Base-by-base conservation (phyloP, 2,113 vertebrate genomes). In the Tetrao urogallus region DNA sequence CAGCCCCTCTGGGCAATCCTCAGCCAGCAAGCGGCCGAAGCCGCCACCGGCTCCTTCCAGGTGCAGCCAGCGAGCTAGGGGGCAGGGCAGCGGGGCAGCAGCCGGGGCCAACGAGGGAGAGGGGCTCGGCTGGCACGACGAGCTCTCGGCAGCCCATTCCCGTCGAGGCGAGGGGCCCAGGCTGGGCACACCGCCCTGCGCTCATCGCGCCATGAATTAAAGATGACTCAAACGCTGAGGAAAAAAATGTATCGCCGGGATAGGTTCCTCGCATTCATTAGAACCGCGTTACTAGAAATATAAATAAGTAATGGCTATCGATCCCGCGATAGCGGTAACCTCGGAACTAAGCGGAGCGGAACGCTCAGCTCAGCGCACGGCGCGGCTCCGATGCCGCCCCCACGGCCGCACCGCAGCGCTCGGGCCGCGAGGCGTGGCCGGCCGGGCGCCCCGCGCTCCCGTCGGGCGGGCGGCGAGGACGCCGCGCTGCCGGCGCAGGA, bases 191-290 rank as follows among this genome's bases (percentile, higher is more conserved):
- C 28, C 56, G 16, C 27, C 52, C 25, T 54, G 52, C 8, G 52
- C 52, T 27, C 52, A 56, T 52, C 72, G 67, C 74, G 50, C 76
- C 78, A 89, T 92, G 83, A 96, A 96, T 94, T 95, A 90, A 94
- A 95, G 90, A 94, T 96, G 82, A 94, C 27, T 83, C 48, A 93
- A 90, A 91, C 24, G 76, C 89, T 80, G 79, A 63, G 88, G 77
- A 93, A 89, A 79, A 79, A 82, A 89, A 38, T 27, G 93, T 87
- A 92, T 91, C 42, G 13, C 73, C 45, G 47, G 92, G 91, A 90
- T 72, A 95, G 92, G 94, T 88, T 95, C 93, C 87, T 71, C 72
- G 93, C 96, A 90, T 95, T 96, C 90, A 96, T 97, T 96, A 97
- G 83, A 96, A 93, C 86, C 18, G 92, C 78, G 92, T 97, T 97